Evolutionary conservation across 2,888 invertebrate species (phyloP).

Genomic region (Drosophila merina): DNA sequence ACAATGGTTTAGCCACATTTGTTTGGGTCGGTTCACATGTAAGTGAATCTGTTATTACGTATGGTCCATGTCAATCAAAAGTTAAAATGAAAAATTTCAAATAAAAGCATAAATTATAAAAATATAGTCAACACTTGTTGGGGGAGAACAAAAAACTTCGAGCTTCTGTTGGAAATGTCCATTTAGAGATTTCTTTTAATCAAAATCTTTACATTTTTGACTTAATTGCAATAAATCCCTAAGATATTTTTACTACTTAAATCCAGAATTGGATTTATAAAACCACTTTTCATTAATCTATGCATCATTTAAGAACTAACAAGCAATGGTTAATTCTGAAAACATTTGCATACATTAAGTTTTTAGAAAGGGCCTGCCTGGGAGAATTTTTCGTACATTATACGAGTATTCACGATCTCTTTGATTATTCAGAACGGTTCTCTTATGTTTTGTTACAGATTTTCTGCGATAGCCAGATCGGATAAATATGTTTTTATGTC

Average conservation of each 20-base stretch:
- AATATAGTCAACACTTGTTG: not conserved
- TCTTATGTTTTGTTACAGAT: constrained; percentile 21
- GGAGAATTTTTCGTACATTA: not conserved
- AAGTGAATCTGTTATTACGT: constrained; percentile 36
- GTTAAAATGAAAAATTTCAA: constrained; percentile 9
- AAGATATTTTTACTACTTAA: not conserved
- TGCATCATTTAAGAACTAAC: not conserved
- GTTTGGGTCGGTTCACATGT: constrained; percentile 10
- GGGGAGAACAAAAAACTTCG: not conserved
- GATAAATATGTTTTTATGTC: constrained; percentile 33
- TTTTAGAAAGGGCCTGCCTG: constrained; percentile 34
- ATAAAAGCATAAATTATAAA: not conserved
- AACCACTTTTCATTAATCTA: not conserved
- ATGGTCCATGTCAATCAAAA: constrained; percentile 36
- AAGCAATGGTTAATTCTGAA: not conserved
- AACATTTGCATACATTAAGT: constrained; percentile 17
- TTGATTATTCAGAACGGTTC: constrained; percentile 7
- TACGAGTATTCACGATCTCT: constrained; percentile 6
- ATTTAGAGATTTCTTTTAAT: too few relatives aligned
- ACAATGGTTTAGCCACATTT: constrained; percentile 19
- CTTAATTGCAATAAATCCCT: not conserved
- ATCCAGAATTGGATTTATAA: not conserved
- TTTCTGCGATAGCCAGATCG: constrained; percentile 15
- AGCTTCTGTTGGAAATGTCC: too few relatives aligned
- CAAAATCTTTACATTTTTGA: too few relatives aligned